phyloP scores from a whole-genome alignment of 2,113 vertebrate species.

The Gymnorhina tibicen region DNA sequence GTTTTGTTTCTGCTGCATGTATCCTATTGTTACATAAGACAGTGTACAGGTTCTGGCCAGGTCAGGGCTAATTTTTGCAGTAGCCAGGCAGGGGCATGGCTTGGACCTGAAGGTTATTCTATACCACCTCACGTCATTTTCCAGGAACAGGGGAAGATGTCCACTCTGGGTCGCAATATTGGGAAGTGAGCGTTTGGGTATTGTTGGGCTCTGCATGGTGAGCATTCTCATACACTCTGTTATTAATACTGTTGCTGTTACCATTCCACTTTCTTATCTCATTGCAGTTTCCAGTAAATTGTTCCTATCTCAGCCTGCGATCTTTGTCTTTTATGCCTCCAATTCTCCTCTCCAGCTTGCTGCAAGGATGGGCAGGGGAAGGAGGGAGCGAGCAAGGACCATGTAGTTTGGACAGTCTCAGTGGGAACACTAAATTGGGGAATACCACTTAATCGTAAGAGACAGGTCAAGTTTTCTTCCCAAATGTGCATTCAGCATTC shows the following conservation, averaged over 20 bases:
- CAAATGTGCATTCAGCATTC: neutral
- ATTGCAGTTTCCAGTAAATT: neutral
- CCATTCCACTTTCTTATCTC: neutral
- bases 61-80: neutral
- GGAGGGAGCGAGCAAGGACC: rapidly evolving
- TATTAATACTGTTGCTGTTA: neutral
- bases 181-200: neutral
- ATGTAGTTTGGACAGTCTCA: neutral
- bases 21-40: neutral
- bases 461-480: neutral
- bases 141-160: neutral
- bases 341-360: neutral
- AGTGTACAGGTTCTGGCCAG: neutral
- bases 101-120: neutral
- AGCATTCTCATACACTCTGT: neutral
- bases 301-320: neutral
- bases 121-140: neutral
- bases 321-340: neutral
- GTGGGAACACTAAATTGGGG: neutral
- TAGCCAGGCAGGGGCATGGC: neutral
- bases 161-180: rapidly evolving
- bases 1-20: neutral
- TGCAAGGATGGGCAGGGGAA: neutral
- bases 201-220: neutral
- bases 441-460: neutral